A percentile compares a stretch with the other conserved stretches of the same genome.
These are phyloP conservation scores for Vireo griseus DNA, from an alignment of 2,797 vertebrate species.

Conservation along the genomic window DNA sequence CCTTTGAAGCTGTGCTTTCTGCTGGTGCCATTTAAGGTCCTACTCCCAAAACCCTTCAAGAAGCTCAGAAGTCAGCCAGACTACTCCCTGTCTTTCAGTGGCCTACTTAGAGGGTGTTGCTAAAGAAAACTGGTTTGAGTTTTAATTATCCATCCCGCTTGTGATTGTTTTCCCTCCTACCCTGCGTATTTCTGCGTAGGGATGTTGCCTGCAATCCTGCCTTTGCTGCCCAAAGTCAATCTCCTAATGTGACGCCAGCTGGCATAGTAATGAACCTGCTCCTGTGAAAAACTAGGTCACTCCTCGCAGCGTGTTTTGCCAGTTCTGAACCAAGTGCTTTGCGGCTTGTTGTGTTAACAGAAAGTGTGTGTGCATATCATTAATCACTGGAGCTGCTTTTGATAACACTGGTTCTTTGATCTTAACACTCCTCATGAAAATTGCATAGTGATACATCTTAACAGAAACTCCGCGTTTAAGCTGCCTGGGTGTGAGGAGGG, in stretches of 20 bases:
- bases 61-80: neutral
- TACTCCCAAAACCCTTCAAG: neutral
- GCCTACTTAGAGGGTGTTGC: neutral
- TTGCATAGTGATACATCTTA: conserved; percentile 62
- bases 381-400: conserved; percentile 21
- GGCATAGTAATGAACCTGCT: conserved; percentile 12
- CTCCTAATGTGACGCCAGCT: conserved; percentile 3
- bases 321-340: neutral
- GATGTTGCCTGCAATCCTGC: neutral
- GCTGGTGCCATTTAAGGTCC: neutral
- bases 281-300: conserved; percentile 41
- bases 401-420: neutral
- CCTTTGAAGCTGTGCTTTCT: neutral
- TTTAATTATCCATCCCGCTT: neutral
- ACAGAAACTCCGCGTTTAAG: neutral
- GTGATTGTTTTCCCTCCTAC: neutral
- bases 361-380: neutral
- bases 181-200: neutral
- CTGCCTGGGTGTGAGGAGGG: conserved; percentile 10
- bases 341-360: neutral
- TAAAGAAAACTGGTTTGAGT: neutral
- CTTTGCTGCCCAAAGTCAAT: conserved; percentile 8
- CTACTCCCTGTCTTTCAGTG: neutral
- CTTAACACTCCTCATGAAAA: conserved; percentile 21
- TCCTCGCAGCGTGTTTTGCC: neutral